Evolutionary conservation across 1,140 invertebrate species (phyloP).

Genomic region (Phortica variegata): DNA sequence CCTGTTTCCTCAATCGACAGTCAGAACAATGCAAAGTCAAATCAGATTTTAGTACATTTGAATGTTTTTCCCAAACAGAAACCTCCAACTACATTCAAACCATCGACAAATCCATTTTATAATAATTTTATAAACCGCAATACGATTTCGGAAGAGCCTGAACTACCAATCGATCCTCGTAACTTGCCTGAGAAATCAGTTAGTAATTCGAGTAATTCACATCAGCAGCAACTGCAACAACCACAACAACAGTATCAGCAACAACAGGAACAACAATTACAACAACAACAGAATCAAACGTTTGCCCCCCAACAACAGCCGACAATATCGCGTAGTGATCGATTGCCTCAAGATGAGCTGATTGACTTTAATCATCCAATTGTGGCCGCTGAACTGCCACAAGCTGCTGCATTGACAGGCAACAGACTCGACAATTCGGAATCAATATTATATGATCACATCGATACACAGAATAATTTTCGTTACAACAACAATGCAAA

Average conservation of each 20-base stretch:
- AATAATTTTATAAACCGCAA: slow-evolving; percentile 29
- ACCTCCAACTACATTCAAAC: slow-evolving; percentile 10
- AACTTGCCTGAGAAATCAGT: too few relatives aligned
- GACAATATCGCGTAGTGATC: slow-evolving; percentile 47
- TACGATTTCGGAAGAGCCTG: slow-evolving; percentile 21
- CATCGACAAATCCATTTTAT: slow-evolving; percentile 48
- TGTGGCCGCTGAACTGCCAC: slow-evolving; percentile 36
- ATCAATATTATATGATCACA: slow-evolving; percentile 8
- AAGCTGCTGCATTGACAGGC: slow-evolving; percentile 24
- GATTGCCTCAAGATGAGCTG: slow-evolving; percentile 25
- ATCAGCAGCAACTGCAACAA: slow-evolving; percentile 15
- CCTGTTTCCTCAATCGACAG: too few relatives aligned
- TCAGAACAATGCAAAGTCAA: slow-evolving; percentile 22
- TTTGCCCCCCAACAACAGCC: too few relatives aligned
- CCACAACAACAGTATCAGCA: slow-evolving; percentile 12
- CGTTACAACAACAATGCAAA: slow-evolving; percentile 32
- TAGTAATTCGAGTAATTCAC: too few relatives aligned
- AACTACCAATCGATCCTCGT: too few relatives aligned
- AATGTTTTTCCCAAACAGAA: slow-evolving; percentile 52
- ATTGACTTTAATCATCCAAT: slow-evolving; percentile 53
- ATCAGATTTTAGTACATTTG: slow-evolving; percentile 44
- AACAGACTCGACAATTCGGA: slow-evolving; percentile 10
- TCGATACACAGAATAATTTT: slow-evolving; percentile 16
- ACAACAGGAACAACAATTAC: neutral
- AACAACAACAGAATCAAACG: slow-evolving; percentile 20